Evolutionary conservation across 1,140 invertebrate genomes (phyloP), one percentile per base, ranked within the genome.

Genomic region (Aphis gossypii): DNA sequence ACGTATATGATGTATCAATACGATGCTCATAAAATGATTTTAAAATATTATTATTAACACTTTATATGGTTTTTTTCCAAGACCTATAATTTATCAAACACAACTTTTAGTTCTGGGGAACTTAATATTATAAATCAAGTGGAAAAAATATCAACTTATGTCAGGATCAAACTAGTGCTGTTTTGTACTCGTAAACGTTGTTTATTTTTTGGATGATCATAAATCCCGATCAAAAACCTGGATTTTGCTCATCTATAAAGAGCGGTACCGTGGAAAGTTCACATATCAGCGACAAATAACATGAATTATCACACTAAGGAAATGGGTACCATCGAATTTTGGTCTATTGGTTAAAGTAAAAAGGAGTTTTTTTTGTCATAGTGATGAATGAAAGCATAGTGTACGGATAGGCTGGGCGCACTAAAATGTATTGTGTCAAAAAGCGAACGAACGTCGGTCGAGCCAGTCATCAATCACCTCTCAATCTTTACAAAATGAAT

Each of bases 401-500:
- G 30, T 38, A 38, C 21, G 68, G 25, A 48, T 51, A 21, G 68
- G 25, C 68, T 38, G 68, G 44, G 68, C 20, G 35, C 25, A 38
- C n/a, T 51, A 92, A 93, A 86, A 92, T 83, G 44, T 51, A 92
- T 93, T 86, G 92, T 93, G 92, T 83, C 76, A 93, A 93, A 93
- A 93, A 93, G 92, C 76, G 76, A 93, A 93, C 76, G 35, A 84
- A 38, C 48, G 48, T 56, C 35, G 35, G 48, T 35, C 44, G 82
- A 38, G 6, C 48, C 35, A 41, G 92, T 83, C 92, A 93, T 93
- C 92, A 93, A 93, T 93, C 92, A 93, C 92, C 76, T 86, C 76
- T 86, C 92, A 93, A 93, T 93, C 92, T 93, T 93, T 93, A 86
- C 92, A 86, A 93, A 93, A 93, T 93, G 92, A 93, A 93, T 93